Base-by-base conservation (phyloP, 2,113 vertebrate species). In the Sinocyclocheilus anshuiensis region DNA sequence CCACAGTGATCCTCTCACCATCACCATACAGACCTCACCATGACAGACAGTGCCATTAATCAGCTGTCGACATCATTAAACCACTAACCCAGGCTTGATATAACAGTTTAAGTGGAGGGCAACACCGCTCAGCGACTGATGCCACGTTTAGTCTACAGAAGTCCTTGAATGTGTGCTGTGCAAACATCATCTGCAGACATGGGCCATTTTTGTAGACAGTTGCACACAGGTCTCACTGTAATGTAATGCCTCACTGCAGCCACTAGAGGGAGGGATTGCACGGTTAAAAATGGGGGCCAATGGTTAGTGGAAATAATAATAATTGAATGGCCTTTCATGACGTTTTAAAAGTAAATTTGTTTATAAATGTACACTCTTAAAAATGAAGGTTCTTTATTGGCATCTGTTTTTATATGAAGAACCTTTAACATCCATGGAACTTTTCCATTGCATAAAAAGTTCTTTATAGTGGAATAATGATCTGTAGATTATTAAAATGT, bases 1-100 rank as follows among this genome's bases (percentile, higher is more conserved):
- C 55, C 26, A 61, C 33, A 36, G 53, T 53, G 74, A 50, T 75
- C 2, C 29, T 33, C 55, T 86, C 72, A 86, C 61, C 71, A 81
- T 74, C 55, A 83, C 81, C n/a, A 42, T 57, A 29, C 67, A 36
- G 67, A 69, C 63, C 61, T 83, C 72, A 65, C 42, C 45, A 77
- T 84, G 69, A 76, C 69, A 39, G 55, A 63, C 29, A 3, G 4
- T 36, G 10, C 13, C 57, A 72, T 48, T 84, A 71, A 77, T 83
- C 84, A 88, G 55, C n/a, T 48, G 77, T 67, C 53, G 2, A 39
- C 24, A 65, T 55, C n/a, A 45, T 75, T 45, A 69, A 29, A 81
- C 67, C 81, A 7, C 53, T 7, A 63, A 59, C 79, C 39, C 1
- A 20, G 29, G 22, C 39, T 10, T 83, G n/a, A 29, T 65, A 33